Percentiles rank a stretch among this genome's conserved stretches.
Evolutionary conservation across 2,113 vertebrate genomes (phyloP).

Genomic region (Paradoxurus hermaphroditus): DNA sequence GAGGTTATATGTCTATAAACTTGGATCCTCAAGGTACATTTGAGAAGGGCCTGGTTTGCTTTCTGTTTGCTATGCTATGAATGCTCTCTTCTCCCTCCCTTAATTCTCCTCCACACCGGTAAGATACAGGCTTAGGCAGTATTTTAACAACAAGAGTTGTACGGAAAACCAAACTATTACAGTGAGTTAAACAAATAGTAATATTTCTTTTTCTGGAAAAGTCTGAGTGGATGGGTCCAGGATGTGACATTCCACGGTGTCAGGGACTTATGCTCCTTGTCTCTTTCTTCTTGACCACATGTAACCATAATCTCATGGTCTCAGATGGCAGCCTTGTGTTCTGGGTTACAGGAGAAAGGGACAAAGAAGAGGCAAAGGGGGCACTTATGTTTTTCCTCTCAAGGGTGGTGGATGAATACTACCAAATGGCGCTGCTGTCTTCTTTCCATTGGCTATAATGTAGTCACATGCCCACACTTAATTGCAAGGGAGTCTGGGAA

Average conservation of each 20-base stretch:
- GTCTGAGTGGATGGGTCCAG: neutral
- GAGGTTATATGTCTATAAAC: neutral
- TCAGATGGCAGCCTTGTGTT: neutral
- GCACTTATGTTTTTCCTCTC: neutral
- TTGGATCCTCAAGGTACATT: neutral
- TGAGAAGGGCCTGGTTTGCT: neutral
- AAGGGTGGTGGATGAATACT: neutral
- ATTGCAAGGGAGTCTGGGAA: neutral
- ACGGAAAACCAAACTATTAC: neutral
- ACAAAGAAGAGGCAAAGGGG: neutral
- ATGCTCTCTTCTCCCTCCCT: neutral
- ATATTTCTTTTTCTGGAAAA: neutral
- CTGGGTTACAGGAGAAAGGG: neutral
- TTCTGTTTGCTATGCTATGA: neutral
- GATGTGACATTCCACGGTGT: rapidly evolving
- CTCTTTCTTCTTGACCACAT: neutral
- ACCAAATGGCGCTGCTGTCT: neutral
- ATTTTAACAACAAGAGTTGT: neutral
- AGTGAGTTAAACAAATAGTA: neutral
- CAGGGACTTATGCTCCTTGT: neutral
- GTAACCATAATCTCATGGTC: neutral
- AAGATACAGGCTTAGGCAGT: neutral
- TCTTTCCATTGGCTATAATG: neutral
- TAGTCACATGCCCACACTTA: neutral
- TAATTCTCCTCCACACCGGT: neutral